Percentiles rank a stretch among this genome's conserved stretches.
Evolutionary conservation across 2,797 vertebrate species (phyloP).

Genomic region (Somateria mollissima): DNA sequence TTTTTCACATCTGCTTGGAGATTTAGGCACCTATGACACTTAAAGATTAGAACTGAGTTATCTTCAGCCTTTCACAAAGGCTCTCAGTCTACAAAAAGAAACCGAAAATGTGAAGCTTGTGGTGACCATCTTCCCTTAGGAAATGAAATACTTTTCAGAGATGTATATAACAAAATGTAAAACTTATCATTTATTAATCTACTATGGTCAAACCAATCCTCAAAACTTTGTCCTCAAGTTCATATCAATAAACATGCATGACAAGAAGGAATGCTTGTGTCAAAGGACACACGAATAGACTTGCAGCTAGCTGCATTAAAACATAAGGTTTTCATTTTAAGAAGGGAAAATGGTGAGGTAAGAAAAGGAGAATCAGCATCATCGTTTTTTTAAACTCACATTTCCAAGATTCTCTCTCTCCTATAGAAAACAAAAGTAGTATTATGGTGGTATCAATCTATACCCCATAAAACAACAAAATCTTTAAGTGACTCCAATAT

Average conservation of each 20-base stretch:
- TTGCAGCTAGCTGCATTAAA: neutral
- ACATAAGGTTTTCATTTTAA: neutral
- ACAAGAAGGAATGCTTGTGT: neutral
- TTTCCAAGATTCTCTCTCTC: neutral
- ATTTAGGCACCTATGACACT: neutral
- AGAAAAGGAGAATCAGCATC: neutral
- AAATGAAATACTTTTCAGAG: neutral
- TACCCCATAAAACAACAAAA: neutral
- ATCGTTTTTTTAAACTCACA: neutral
- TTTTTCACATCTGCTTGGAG: slow-evolving; percentile 19
- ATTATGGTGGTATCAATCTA: neutral
- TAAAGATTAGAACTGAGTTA: neutral
- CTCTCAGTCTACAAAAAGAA: neutral
- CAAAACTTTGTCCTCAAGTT: neutral
- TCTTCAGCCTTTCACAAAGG: neutral
- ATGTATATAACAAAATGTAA: too few relatives aligned
- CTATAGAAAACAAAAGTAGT: neutral
- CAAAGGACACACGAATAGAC: neutral
- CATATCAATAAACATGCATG: neutral
- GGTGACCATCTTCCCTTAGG: neutral
- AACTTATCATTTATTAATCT: neutral
- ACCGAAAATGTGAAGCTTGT: neutral
- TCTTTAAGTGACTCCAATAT: neutral
- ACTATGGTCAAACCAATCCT: neutral
- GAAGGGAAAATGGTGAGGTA: neutral